These are phyloP conservation scores for Corapipo altera DNA, from an alignment of 2,113 vertebrate species.

Conservation along the genomic window DNA sequence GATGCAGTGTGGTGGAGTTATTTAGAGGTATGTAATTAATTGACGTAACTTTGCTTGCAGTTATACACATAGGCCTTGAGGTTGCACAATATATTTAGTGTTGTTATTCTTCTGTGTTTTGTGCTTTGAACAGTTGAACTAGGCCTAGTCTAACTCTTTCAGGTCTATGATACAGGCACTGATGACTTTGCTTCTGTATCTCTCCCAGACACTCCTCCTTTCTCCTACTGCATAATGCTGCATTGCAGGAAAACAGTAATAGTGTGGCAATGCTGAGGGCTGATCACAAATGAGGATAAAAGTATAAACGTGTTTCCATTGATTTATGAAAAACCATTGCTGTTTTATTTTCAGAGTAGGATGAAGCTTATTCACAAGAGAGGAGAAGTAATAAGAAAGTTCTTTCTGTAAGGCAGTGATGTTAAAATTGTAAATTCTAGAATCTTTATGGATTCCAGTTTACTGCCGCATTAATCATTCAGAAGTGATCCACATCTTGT, in stretches of 20 bases:
- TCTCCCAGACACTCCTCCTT: neutral
- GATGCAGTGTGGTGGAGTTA: neutral
- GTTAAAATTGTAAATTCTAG: neutral
- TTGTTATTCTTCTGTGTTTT: neutral
- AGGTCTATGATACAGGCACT: neutral
- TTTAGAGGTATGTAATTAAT: neutral
- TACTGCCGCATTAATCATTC: neutral
- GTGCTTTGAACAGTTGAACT: neutral
- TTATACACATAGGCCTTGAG: slow-evolving; percentile 46
- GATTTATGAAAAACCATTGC: neutral
- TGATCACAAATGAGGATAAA: neutral
- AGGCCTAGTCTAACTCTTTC: neutral
- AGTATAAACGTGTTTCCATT: neutral
- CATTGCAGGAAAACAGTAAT: slow-evolving; percentile 11
- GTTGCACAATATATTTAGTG: slow-evolving; percentile 47
- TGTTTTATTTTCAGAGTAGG: neutral
- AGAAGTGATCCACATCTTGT: neutral
- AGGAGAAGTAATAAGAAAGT: neutral
- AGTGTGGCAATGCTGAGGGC: neutral
- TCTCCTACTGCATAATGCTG: neutral
- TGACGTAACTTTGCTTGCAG: slow-evolving; percentile 10
- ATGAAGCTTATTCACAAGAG: neutral
- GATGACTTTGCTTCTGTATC: neutral
- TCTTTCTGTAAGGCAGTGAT: neutral
- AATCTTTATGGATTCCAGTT: neutral